Evolutionary conservation across 2,888 invertebrate genomes (phyloP).

Genomic region (Idaea aversata): DNA sequence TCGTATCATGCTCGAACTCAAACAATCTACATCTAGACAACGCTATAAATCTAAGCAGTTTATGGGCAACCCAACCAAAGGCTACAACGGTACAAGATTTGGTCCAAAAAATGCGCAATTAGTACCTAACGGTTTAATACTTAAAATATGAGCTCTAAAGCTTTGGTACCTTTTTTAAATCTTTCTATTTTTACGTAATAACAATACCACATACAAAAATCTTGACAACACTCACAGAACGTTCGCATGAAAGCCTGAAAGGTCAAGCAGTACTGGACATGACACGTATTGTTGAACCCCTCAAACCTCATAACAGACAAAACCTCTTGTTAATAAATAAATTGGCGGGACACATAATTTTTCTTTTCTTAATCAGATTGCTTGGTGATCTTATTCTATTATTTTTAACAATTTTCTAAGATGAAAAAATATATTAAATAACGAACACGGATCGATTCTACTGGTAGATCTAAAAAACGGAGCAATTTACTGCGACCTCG

Average conservation of each 20-base stretch:
- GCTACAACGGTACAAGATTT: no score
- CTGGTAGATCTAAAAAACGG: background rate
- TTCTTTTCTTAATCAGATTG: background rate
- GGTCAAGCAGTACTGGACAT: background rate
- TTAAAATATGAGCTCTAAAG: no score
- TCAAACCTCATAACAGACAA: background rate
- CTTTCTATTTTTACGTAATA: background rate
- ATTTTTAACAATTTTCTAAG: no score
- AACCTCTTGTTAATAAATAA: background rate
- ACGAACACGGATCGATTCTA: background rate
- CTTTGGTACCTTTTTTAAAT: background rate
- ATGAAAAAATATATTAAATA: no score
- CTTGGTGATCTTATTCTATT: no score
- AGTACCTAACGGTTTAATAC: no score
- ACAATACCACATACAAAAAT: background rate
- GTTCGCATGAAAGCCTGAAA: background rate
- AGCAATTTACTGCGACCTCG: background rate
- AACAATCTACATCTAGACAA: no score
- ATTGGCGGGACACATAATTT: slow-evolving; percentile 3
- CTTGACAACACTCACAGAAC: slow-evolving; percentile 11
- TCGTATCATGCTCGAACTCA: no score
- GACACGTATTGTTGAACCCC: background rate
- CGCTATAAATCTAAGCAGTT: no score
- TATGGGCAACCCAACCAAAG: no score
- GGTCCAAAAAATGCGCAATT: no score